Percentiles rank a stretch among this genome's conserved stretches.
Evolutionary conservation across 2,797 vertebrate genomes (phyloP).

Genomic region (Ammospiza maritima): DNA sequence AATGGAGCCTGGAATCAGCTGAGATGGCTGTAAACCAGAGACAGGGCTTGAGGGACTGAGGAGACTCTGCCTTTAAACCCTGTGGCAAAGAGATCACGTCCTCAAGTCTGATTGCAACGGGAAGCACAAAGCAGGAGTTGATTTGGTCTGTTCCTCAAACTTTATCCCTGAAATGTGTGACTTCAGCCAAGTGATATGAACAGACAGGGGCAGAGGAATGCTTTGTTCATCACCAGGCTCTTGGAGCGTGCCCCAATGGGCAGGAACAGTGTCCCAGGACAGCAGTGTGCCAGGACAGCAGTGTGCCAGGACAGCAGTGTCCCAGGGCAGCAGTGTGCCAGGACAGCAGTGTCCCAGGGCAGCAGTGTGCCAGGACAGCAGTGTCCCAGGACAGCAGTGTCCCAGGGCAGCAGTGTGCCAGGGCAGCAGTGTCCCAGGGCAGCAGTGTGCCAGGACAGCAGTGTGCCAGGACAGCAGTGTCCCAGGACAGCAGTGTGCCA

Average conservation of each 20-base stretch:
- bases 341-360: too few species aligned
- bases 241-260: rapidly evolving
- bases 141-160: background rate
- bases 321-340: too few species aligned
- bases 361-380: too few species aligned
- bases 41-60: background rate
- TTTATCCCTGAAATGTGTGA: background rate
- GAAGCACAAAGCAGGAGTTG: background rate
- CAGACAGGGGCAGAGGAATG: background rate
- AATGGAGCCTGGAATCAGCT: background rate
- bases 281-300: too few species aligned
- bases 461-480: too few species aligned
- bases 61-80: background rate
- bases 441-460: too few species aligned
- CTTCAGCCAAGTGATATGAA: background rate
- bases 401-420: too few species aligned
- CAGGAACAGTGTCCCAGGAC: background rate
- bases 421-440: rapidly evolving
- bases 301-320: too few species aligned
- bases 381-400: too few species aligned
- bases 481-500: too few species aligned
- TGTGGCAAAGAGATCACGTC: background rate
- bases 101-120: background rate
- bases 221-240: background rate
- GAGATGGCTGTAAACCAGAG: background rate